phyloP scores from a whole-genome alignment of 1,140 invertebrate genomes.

The Danaus melanippus region DNA sequence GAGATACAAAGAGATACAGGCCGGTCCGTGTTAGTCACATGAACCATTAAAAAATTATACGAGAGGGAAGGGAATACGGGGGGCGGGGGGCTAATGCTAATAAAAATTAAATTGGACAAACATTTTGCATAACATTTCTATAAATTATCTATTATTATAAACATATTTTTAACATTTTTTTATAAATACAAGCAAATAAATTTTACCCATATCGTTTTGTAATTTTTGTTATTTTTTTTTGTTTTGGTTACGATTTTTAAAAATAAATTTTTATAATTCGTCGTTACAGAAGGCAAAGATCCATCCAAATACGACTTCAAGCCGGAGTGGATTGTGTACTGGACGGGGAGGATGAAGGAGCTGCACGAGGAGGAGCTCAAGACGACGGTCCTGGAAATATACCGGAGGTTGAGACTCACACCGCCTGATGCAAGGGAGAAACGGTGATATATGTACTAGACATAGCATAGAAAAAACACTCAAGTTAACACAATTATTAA shows the following conservation, averaged over 20 bases:
- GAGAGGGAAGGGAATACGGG: too few species aligned
- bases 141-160: not conserved
- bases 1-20: conserved; percentile 85
- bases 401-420: conserved; percentile 54
- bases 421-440: conserved; percentile 25
- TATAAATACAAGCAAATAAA: too few species aligned
- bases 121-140: too few species aligned
- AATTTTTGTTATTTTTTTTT: too few species aligned
- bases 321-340: conserved; percentile 88
- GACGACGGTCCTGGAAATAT: conserved; percentile 70
- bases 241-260: too few species aligned
- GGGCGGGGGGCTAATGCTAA: conserved; percentile 70
- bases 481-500: too few species aligned
- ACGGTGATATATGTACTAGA: not conserved
- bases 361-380: conserved; percentile 79
- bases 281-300: conserved; percentile 77
- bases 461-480: too few species aligned
- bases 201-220: too few species aligned
- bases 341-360: conserved; percentile 85
- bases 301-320: conserved; percentile 86
- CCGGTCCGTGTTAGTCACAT: conserved; percentile 41
- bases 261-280: too few species aligned
- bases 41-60: too few species aligned
- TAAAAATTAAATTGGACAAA: not conserved
- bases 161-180: not conserved